Conservation (phyloP, 2,888 invertebrate genomes). For the Drosophila quinaria region DNA sequence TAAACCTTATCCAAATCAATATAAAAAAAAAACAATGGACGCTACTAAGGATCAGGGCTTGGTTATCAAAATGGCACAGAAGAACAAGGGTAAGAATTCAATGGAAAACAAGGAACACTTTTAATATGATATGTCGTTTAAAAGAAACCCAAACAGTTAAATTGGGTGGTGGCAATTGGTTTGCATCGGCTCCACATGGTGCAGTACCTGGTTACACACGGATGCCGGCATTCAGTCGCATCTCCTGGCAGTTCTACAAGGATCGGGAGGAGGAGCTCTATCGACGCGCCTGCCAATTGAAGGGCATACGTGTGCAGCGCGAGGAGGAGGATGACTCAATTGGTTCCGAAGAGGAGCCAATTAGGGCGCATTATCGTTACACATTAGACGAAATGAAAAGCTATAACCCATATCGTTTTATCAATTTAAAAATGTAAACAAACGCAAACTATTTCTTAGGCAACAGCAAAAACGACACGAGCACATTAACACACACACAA, state of each 20-base stretch:
- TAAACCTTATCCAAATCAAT: slow-evolving; percentile 42
- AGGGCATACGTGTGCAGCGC: slow-evolving; percentile 60
- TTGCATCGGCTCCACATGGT: slow-evolving; percentile 26
- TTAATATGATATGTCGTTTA: background rate
- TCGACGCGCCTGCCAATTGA: slow-evolving; percentile 69
- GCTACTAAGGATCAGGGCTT: slow-evolving; percentile 52
- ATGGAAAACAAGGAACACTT: background rate
- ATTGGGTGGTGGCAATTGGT: slow-evolving; percentile 52
- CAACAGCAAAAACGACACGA: slow-evolving; percentile 24
- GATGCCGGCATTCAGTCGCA: slow-evolving; percentile 44
- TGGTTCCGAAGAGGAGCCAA: slow-evolving; percentile 61
- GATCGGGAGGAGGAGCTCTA: slow-evolving; percentile 73
- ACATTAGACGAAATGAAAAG: slow-evolving; percentile 76
- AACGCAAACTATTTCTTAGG: slow-evolving; percentile 12
- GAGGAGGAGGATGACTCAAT: slow-evolving; percentile 58
- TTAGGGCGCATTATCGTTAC: slow-evolving; percentile 62
- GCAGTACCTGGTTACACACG: slow-evolving; percentile 26
- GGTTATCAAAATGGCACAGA: slow-evolving; percentile 74
- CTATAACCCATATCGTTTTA: slow-evolving; percentile 69
- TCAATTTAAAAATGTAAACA: slow-evolving; percentile 55
- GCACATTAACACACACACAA: background rate
- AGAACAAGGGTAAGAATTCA: slow-evolving; percentile 60
- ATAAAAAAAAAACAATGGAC: slow-evolving; percentile 49
- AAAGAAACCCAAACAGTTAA: slow-evolving; percentile 72
- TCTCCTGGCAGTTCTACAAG: slow-evolving; percentile 68